Evolutionary conservation across 2,888 invertebrate species (phyloP).

Genomic region (Taphrorychus bicolor): DNA sequence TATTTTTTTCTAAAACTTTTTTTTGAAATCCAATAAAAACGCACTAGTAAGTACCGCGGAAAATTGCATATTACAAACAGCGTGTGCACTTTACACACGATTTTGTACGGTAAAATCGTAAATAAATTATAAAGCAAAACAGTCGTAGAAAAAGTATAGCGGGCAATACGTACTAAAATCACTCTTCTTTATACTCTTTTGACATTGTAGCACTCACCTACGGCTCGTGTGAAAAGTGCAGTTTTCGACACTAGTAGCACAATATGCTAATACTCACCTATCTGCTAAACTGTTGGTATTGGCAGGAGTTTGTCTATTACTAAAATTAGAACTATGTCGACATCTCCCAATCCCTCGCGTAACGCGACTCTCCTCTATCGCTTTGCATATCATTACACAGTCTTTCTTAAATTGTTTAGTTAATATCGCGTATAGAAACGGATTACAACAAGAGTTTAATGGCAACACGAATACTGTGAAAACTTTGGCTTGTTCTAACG

Average conservation of each 20-base stretch:
- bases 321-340: constrained; percentile 85
- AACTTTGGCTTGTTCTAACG: constrained; percentile 91
- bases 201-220: too few species aligned
- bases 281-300: constrained; percentile 86
- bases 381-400: constrained; percentile 93
- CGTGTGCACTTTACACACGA: too few species aligned
- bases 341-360: constrained; percentile 87
- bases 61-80: too few species aligned
- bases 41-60: too few species aligned
- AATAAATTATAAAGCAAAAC: too few species aligned
- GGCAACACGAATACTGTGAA: constrained; percentile 96
- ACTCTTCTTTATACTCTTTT: too few species aligned
- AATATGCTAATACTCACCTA: constrained; percentile 55
- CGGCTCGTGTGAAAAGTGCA: neutral
- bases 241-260: neutral
- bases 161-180: too few species aligned
- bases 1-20: too few species aligned
- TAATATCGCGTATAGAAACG: constrained; percentile 96
- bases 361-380: constrained; percentile 93
- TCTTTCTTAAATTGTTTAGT: constrained; percentile 98
- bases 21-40: too few species aligned
- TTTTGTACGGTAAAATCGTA: too few species aligned
- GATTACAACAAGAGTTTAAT: constrained; percentile 96
- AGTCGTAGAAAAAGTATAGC: too few species aligned
- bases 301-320: constrained; percentile 85